These are phyloP conservation scores for Melanostigma gelatinosum DNA, from an alignment of 2,113 vertebrate species.

Conservation along the genomic window DNA sequence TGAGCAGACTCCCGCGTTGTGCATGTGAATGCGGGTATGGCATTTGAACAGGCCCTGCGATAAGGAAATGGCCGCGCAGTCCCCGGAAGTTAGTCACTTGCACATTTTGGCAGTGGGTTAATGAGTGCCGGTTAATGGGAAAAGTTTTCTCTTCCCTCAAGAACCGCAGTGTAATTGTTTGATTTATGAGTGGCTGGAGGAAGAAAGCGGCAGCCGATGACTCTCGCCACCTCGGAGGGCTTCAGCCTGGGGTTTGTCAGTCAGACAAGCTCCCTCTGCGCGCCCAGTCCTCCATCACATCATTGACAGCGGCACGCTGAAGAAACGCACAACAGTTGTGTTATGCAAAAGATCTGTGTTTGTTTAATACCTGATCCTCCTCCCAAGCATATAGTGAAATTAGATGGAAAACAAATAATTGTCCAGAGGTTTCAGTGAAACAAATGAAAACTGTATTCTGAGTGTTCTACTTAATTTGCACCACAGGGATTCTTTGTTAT, in stretches of 20 bases:
- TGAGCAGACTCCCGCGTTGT: slow-evolving; percentile 6
- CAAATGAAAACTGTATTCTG: slow-evolving; percentile 23
- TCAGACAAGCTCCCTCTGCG: slow-evolving; percentile 18
- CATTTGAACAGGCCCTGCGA: slow-evolving; percentile 30
- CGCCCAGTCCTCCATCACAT: slow-evolving; percentile 37
- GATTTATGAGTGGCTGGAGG: slow-evolving; percentile 73
- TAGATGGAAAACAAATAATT: slow-evolving; percentile 46
- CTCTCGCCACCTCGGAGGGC: slow-evolving; percentile 32
- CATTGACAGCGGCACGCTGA: slow-evolving; percentile 36
- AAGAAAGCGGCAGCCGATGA: slow-evolving; percentile 29
- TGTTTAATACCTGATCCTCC: slow-evolving; percentile 20
- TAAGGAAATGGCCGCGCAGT: slow-evolving; percentile 17
- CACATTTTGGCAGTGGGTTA: slow-evolving; percentile 70
- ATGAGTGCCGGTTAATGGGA: slow-evolving; percentile 66
- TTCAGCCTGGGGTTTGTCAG: slow-evolving; percentile 35
- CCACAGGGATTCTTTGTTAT: slow-evolving; percentile 54
- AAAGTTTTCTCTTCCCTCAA: slow-evolving; percentile 63
- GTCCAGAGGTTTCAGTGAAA: slow-evolving; percentile 39
- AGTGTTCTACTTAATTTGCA: slow-evolving; percentile 37
- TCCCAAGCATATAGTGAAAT: slow-evolving; percentile 32
- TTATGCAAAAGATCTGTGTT: slow-evolving; percentile 32
- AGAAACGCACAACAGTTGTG: slow-evolving; percentile 30
- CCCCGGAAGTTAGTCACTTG: slow-evolving; percentile 62
- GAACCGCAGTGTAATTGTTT: slow-evolving; percentile 69
- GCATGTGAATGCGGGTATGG: slow-evolving; percentile 33